Percentiles rank a stretch among this genome's conserved stretches.
phyloP scores from a whole-genome alignment of 2,113 vertebrate species.

The Callaeas wilsoni region DNA sequence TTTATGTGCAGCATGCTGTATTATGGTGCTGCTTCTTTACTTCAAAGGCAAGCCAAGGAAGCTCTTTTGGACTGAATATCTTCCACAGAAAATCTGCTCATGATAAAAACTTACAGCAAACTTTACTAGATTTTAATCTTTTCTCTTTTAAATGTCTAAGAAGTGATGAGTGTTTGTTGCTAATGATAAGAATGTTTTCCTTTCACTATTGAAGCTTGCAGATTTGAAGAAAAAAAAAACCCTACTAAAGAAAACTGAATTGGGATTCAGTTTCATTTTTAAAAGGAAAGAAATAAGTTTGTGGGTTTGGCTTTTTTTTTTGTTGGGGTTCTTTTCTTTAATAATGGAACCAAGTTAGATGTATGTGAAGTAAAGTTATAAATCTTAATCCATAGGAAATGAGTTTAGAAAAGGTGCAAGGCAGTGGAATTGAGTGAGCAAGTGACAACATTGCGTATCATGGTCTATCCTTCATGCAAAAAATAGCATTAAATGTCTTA shows the following conservation, averaged over 20 bases:
- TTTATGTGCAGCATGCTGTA: background rate
- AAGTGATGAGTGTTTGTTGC: background rate
- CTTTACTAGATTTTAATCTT: background rate
- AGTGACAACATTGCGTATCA: background rate
- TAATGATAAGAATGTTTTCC: background rate
- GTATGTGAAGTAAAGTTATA: background rate
- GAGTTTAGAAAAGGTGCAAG: background rate
- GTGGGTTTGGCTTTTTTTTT: background rate
- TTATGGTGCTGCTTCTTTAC: background rate
- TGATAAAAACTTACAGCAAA: background rate
- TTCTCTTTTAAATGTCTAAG: background rate
- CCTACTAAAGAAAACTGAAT: background rate
- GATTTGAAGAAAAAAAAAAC: background rate
- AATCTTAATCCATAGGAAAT: background rate
- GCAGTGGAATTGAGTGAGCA: background rate
- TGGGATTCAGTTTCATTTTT: background rate
- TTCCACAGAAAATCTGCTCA: background rate
- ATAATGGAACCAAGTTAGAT: background rate
- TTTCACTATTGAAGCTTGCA: background rate
- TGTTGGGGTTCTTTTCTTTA: background rate
- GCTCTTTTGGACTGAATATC: background rate
- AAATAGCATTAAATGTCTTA: background rate
- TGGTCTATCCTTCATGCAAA: background rate
- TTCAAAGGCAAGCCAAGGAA: background rate
- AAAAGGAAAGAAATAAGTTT: background rate